Base-by-base conservation (phyloP, 2,888 invertebrate species). In the Eudasyphora cyanicolor region DNA sequence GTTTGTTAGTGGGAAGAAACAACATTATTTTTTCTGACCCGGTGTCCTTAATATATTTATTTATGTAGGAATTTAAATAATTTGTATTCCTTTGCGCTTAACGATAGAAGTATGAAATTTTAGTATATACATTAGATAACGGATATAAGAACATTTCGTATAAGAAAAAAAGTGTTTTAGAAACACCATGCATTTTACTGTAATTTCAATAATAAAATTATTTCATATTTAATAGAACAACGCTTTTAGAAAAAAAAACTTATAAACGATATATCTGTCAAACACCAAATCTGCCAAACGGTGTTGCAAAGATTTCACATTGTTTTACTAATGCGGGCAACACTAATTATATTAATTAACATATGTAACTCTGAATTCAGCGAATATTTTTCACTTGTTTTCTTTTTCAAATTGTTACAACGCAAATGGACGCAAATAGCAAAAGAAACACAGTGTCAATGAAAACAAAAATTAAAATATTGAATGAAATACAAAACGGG, bases 391-490 rank as follows among this genome's bases (percentile, higher is more conserved):
- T 62, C 29, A 62, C 32, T n/a, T 32, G 51, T 19, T 51, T 17
- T 12, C 51, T n/a, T n/a, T n/a, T n/a, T n/a, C n/a, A n/a, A n/a
- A n/a, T n/a, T n/a, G n/a, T n/a, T n/a, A 51, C 17, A 51, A 51
- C 51, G 51, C 17, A 19, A 51, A 51, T 51, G 51, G 21, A 19
- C 51, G 51, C 17, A 14, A 17, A 51, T 24, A 60, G 49, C 4
- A 64, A 64, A 42, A 45, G 27, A 49, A 69, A 69, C 24, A 45
- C 69, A n/a, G 19, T 69, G 21, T 45, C 69, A 12, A 27, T 45
- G 12, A 71, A 71, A 71, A 71, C 71, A 71, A 71, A 71, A 71
- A 27, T 54, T 19, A 71, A 35, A 71, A 71, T 60, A 60, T 32
- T 60, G 60, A 60, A 60, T 29, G 60, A 60, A 24, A 60, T 29